These are phyloP conservation scores for Ochropleura leucogaster DNA, from an alignment of 2,888 invertebrate species.

Conservation along the genomic window DNA sequence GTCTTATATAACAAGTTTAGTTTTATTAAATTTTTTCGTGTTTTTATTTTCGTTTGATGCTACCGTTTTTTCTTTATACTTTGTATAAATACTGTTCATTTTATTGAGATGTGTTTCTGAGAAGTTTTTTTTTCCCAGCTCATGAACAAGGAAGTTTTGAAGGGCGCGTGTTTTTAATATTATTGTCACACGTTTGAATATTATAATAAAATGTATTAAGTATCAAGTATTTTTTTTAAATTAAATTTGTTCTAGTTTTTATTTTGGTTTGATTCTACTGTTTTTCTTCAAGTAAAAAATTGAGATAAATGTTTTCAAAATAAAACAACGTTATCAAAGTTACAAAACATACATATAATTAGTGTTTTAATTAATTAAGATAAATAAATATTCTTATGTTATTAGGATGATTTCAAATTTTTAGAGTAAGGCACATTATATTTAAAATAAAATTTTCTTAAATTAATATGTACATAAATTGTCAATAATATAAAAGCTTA, in stretches of 20 bases:
- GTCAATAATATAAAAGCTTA: conserved; percentile 57
- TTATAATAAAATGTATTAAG: background rate
- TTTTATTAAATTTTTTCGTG: too few species aligned
- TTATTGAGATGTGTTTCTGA: too few species aligned
- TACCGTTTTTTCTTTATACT: too few species aligned
- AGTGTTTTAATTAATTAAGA: background rate
- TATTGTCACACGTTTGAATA: background rate
- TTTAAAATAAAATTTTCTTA: background rate
- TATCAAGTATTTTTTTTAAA: background rate
- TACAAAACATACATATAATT: conserved; percentile 21
- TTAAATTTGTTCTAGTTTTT: background rate
- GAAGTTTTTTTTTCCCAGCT: too few species aligned
- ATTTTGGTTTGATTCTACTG: background rate
- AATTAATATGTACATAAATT: conserved; percentile 76
- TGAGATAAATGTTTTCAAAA: background rate
- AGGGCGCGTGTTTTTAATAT: background rate
- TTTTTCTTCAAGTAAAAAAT: background rate
- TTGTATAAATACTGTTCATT: too few species aligned
- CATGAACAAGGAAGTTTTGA: too few species aligned
- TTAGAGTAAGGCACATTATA: background rate
- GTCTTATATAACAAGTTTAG: background rate
- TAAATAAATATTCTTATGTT: conserved; percentile 2
- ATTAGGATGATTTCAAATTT: background rate
- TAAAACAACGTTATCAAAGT: background rate
- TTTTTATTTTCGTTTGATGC: too few species aligned